Evolutionary conservation across 2,113 vertebrate genomes (phyloP), one percentile per base, ranked within the genome.

Genomic region (Chloropsis hardwickii): DNA sequence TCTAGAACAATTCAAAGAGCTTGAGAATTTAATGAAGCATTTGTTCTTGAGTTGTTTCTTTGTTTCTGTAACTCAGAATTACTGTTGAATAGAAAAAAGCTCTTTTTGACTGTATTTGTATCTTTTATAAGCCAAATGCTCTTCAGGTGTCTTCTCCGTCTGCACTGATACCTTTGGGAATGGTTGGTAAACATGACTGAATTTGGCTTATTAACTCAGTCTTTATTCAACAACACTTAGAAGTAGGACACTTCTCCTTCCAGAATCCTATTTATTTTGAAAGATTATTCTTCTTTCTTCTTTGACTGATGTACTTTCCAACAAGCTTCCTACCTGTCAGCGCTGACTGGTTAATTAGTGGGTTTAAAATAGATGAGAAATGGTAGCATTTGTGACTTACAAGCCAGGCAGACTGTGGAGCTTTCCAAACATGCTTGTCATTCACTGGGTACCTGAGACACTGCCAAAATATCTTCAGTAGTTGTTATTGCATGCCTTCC

Each of bases 291-390:
- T 48, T 23, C 14, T 14, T 73, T 35, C 42, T 87, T 70, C 57
- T 54, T 70, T 65, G 23, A 29, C 60, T 57, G 56, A 87, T 74
- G 24, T 76, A 28, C 47, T 85, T 94, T 93, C 70, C 45, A 69
- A 47, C 22, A 81, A 81, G 37, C 48, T 93, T 96, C 81, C 61
- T 76, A 65, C 18, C 15, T 94, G 94, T 97, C 94, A 97, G 85
- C 92, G 48, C 84, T 40, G 56, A 54, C 44, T 64, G 8, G 22
- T 87, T 81, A 85, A 62, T 72, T 35, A 70, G 2, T 33, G 20
- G 22, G 66, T 85, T 95, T 94, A 51, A 95, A 88, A 81, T 91
- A 92, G 80, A 73, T 72, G n/a, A 90, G 76, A 90, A 94, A 92
- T 86, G 15, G 22, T 69, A 72, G 66, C 58, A 64, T 78, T 88